Conservation (phyloP, 2,797 vertebrate species). For the Pseudocheirus occidentalis region DNA sequence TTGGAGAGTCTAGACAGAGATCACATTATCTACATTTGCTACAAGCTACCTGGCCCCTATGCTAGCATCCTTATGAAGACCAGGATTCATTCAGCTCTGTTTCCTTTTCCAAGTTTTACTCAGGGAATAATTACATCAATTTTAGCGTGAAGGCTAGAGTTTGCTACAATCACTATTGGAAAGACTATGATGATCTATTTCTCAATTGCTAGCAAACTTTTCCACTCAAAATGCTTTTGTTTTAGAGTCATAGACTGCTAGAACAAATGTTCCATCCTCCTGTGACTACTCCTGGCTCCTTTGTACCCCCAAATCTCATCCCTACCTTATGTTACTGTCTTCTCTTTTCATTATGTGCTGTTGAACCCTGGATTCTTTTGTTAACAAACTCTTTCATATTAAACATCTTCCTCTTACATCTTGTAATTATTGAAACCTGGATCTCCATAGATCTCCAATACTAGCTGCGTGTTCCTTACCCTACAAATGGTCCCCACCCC, state of each 20-base stretch:
- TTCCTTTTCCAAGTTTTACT: neutral
- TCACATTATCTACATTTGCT: neutral
- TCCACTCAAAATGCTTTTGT: neutral
- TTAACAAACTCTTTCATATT: neutral
- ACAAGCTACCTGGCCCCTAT: neutral
- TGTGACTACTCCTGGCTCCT: neutral
- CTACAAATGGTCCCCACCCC: too few species aligned
- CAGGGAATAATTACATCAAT: neutral
- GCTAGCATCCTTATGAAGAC: neutral
- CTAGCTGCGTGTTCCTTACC: neutral
- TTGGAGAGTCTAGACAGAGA: neutral
- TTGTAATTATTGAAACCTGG: neutral
- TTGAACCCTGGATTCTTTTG: neutral
- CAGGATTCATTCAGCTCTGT: neutral
- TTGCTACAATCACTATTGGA: neutral
- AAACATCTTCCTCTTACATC: neutral
- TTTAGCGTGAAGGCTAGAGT: neutral
- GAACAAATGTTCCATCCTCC: neutral
- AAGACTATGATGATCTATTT: neutral
- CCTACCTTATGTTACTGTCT: neutral
- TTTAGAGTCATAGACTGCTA: neutral
- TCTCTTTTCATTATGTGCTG: neutral
- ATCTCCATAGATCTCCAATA: neutral
- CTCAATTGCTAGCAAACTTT: neutral
- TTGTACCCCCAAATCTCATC: neutral